Evolutionary conservation across 2,888 invertebrate genomes (phyloP).

Genomic region (Drosophila maculinotata): DNA sequence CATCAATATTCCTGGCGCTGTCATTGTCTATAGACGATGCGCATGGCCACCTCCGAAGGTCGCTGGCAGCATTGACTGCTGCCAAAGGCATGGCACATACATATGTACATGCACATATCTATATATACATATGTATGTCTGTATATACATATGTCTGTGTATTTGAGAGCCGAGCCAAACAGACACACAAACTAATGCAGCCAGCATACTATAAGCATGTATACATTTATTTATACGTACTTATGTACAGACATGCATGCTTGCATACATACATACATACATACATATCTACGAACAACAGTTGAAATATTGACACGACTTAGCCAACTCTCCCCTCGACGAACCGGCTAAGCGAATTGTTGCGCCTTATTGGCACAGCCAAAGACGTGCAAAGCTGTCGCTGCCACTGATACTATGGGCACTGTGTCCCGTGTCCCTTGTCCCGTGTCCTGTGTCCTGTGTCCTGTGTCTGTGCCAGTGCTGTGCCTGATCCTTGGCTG

Average conservation of each 20-base stretch:
- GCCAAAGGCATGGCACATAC: constrained; percentile 22
- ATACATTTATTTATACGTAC: neutral
- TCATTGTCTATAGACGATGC: constrained; percentile 52
- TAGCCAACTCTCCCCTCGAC: constrained; percentile 7
- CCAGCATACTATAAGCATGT: neutral
- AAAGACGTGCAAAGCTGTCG: constrained; percentile 51
- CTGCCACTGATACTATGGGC: constrained; percentile 21
- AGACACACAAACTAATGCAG: constrained; percentile 8
- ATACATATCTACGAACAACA: neutral
- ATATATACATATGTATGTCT: neutral
- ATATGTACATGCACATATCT: neutral
- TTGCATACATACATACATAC: neutral
- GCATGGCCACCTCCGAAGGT: constrained; percentile 55
- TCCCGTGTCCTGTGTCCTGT: neutral
- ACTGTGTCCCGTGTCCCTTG: neutral
- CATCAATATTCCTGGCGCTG: constrained; percentile 66
- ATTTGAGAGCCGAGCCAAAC: neutral
- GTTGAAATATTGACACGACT: constrained; percentile 66
- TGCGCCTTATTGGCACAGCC: constrained; percentile 63
- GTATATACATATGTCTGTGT: neutral
- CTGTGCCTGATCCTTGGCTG: constrained; percentile 14
- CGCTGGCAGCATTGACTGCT: constrained; percentile 10
- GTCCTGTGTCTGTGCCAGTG: constrained; percentile 8
- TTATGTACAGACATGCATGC: neutral
- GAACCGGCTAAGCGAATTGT: constrained; percentile 51